Evolutionary conservation across 2,797 vertebrate species (phyloP).

Genomic region (Spinus olivaceus): DNA sequence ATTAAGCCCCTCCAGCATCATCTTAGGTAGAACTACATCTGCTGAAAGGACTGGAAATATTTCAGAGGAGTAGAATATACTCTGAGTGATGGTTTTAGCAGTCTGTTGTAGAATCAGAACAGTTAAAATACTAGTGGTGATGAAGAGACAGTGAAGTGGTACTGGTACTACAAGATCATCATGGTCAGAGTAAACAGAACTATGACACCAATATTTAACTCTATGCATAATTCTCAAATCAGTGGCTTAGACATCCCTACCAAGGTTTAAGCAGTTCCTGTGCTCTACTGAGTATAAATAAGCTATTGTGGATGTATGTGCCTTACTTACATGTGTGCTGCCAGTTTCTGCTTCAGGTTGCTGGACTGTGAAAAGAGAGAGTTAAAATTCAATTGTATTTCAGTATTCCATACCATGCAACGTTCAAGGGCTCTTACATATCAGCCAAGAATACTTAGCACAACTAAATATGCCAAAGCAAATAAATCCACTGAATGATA

Average conservation of each 20-base stretch:
- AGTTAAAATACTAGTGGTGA: background rate
- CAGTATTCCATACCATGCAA: background rate
- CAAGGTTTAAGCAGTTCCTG: background rate
- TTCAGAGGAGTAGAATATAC: background rate
- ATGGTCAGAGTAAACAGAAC: background rate
- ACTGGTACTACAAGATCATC: background rate
- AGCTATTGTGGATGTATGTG: background rate
- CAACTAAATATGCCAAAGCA: background rate
- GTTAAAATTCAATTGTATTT: background rate
- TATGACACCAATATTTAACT: background rate
- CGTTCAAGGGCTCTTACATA: background rate
- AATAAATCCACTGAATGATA: background rate
- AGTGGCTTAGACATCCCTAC: background rate
- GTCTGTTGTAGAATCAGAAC: background rate
- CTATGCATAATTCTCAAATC: background rate
- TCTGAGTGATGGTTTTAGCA: background rate
- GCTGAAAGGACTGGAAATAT: background rate
- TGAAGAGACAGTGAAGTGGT: background rate
- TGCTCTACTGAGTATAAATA: background rate
- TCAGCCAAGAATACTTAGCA: background rate
- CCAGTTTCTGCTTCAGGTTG: constrained; percentile 91
- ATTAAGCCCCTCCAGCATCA: background rate
- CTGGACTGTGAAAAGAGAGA: constrained; percentile 81
- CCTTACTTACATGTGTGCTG: constrained; percentile 94
- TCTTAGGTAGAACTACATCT: background rate